phyloP scores from a whole-genome alignment of 1,140 invertebrate genomes.

The Cydia amplana region DNA sequence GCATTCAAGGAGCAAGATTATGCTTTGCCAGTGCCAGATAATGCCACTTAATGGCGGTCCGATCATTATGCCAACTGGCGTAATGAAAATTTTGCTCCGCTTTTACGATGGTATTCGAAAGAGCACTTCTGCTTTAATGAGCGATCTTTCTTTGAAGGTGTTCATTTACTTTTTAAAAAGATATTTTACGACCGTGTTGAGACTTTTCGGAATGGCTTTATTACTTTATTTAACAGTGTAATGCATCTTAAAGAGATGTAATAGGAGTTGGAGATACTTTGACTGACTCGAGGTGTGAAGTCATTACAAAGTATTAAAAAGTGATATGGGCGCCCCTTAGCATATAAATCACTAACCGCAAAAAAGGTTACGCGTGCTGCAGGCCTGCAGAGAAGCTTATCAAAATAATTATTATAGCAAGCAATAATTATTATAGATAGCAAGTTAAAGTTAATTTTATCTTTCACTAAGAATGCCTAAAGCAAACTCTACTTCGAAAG shows the following conservation, averaged over 20 bases:
- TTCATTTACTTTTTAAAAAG: slow-evolving; percentile 28
- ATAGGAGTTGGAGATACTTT: slow-evolving; percentile 6
- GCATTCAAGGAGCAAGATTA: slow-evolving; percentile 73
- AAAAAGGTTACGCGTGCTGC: not conserved
- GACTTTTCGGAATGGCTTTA: slow-evolving; percentile 16
- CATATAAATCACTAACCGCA: not conserved
- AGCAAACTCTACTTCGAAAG: no score
- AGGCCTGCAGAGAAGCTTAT: not conserved
- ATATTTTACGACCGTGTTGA: slow-evolving; percentile 31
- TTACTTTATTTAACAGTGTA: slow-evolving; percentile 24
- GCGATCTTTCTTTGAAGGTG: slow-evolving; percentile 38
- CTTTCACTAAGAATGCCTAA: no score
- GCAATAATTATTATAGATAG: no score
- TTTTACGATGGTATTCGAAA: slow-evolving; percentile 54
- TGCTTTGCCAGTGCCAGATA: slow-evolving; percentile 66
- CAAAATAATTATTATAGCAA: no score
- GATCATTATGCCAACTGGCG: slow-evolving; percentile 67
- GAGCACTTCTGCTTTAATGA: slow-evolving; percentile 42
- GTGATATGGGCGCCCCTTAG: not conserved
- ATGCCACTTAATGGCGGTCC: slow-evolving; percentile 69
- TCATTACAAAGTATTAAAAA: slow-evolving; percentile 14
- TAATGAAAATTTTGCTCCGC: slow-evolving; percentile 68
- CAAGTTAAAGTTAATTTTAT: no score
- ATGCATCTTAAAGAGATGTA: not conserved
- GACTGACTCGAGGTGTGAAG: not conserved